Conservation (phyloP, 2,113 vertebrate genomes). For the Semicossyphus pulcher region DNA sequence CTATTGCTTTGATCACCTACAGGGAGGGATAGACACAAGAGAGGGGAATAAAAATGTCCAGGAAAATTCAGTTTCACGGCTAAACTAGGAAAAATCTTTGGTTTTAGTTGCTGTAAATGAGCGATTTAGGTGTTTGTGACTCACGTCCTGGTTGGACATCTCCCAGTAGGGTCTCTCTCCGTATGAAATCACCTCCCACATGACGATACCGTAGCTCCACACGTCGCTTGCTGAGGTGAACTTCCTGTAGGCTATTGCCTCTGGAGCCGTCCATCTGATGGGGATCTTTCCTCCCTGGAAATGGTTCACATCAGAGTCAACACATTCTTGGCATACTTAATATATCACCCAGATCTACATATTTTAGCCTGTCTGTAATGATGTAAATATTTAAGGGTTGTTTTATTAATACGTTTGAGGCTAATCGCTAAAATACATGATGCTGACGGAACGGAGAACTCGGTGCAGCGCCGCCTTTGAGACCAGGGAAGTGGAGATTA, state of each 20-base stretch:
- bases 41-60: too few relatives aligned
- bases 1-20: constrained; percentile 87
- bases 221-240: constrained; percentile 85
- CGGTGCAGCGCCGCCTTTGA: constrained; percentile 1
- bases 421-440: constrained; percentile 18
- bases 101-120: neutral
- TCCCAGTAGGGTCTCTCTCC: constrained; percentile 87
- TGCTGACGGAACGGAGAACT: constrained; percentile 7
- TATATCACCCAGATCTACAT: neutral
- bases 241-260: constrained; percentile 86
- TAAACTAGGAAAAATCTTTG: too few relatives aligned
- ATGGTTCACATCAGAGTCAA: constrained; percentile 25
- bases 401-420: constrained; percentile 7
- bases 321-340: constrained; percentile 6
- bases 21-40: neutral
- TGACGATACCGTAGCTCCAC: constrained; percentile 87
- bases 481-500: constrained; percentile 26
- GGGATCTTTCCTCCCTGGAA: constrained; percentile 85
- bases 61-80: neutral
- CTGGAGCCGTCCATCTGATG: constrained; percentile 85
- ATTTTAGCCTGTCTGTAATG: neutral
- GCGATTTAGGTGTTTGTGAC: constrained; percentile 53
- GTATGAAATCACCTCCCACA: constrained; percentile 87
- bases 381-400: constrained; percentile 27
- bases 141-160: constrained; percentile 87